Evolutionary conservation across 1,140 invertebrate species (phyloP).

Genomic region (Atopsyche davidsoni): DNA sequence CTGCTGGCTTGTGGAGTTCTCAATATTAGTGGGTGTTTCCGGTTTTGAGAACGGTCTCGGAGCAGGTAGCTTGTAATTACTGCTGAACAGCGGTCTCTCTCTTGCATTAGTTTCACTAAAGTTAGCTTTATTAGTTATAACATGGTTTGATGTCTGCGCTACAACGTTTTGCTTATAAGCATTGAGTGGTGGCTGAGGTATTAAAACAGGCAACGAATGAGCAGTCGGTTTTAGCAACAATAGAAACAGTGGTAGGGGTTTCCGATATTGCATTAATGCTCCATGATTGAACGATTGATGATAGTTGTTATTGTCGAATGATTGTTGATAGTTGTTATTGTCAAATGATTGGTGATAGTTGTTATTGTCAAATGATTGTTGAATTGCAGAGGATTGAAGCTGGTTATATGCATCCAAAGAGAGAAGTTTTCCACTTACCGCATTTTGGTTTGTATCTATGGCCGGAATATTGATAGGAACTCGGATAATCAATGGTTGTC

Average conservation of each 20-base stretch:
- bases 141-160: background rate
- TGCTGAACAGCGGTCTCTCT: too few relatives aligned
- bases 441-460: conserved; percentile 17
- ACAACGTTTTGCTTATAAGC: too few relatives aligned
- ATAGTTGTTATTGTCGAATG: too few relatives aligned
- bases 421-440: conserved; percentile 21
- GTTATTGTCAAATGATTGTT: conserved; percentile 11
- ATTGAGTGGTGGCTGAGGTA: conserved; percentile 21
- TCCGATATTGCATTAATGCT: too few relatives aligned
- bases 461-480: conserved; percentile 26
- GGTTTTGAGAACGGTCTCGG: background rate
- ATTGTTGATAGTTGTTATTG: conserved; percentile 6
- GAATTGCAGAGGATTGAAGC: conserved; percentile 9
- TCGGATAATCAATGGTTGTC: conserved; percentile 15
- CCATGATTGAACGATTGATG: too few relatives aligned
- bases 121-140: background rate
- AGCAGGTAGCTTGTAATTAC: background rate
- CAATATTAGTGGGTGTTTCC: background rate
- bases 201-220: conserved; percentile 21
- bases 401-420: conserved; percentile 2
- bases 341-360: conserved; percentile 6
- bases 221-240: too few relatives aligned
- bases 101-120: too few relatives aligned
- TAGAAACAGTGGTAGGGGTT: too few relatives aligned
- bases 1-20: too few relatives aligned